Evolutionary conservation across 2,888 invertebrate genomes (phyloP).

Genomic region (Eulithis prunata): DNA sequence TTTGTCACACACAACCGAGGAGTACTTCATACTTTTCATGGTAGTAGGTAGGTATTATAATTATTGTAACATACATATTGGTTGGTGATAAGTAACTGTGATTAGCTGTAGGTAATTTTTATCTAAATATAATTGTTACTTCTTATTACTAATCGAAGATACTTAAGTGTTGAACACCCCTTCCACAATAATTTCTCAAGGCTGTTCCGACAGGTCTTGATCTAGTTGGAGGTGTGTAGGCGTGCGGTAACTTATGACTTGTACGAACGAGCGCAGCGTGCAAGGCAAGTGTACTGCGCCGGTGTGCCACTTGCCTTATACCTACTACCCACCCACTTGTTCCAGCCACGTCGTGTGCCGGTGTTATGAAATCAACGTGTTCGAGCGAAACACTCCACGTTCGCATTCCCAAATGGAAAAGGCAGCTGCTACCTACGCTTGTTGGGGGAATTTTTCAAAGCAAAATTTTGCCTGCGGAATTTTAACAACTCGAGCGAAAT

Average conservation of each 20-base stretch:
- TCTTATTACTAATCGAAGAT: constrained; percentile 12
- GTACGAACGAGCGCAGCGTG: constrained; percentile 31
- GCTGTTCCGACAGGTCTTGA: constrained; percentile 33
- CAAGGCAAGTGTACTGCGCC: constrained; percentile 39
- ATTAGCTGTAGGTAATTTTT: too few species aligned
- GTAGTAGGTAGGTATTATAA: too few species aligned
- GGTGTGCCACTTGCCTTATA: constrained; percentile 74
- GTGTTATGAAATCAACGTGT: constrained; percentile 84
- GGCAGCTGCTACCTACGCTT: constrained; percentile 61
- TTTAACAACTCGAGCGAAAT: constrained; percentile 67
- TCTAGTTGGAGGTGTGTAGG: constrained; percentile 39
- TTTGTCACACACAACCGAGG: neutral
- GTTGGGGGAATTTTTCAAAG: constrained; percentile 75
- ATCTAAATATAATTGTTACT: constrained; percentile 3
- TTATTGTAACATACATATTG: neutral
- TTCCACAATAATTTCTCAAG: constrained; percentile 24
- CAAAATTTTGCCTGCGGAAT: constrained; percentile 66
- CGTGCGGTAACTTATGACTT: constrained; percentile 27
- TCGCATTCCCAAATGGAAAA: constrained; percentile 79
- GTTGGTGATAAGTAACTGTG: too few species aligned
- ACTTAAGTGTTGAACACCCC: constrained; percentile 18
- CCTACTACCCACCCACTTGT: constrained; percentile 73
- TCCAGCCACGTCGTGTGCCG: constrained; percentile 66
- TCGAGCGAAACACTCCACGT: constrained; percentile 78
- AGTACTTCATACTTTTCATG: neutral